These are phyloP conservation scores for Epinephelus coioides DNA, from an alignment of 2,797 vertebrate genomes.

Conservation along the genomic window DNA sequence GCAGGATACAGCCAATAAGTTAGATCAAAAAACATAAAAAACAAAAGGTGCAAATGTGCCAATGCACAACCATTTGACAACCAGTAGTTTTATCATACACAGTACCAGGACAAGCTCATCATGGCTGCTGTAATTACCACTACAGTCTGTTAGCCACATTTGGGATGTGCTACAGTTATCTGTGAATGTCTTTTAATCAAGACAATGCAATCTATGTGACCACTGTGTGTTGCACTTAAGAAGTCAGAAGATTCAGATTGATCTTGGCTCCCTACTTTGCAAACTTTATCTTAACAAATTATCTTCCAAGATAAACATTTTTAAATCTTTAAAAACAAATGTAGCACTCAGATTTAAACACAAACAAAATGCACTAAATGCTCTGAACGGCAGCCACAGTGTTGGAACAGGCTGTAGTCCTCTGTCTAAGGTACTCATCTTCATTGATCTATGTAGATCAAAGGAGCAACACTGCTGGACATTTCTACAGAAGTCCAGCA, in stretches of 20 bases:
- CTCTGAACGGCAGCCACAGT: background rate
- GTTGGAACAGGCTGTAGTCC: background rate
- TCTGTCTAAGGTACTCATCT: background rate
- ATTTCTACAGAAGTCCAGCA: background rate
- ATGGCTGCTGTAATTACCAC: background rate
- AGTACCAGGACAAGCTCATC: background rate
- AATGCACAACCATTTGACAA: no score
- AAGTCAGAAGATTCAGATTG: background rate
- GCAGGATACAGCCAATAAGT: no score
- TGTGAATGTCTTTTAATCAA: background rate
- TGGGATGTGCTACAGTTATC: no score
- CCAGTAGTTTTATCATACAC: background rate
- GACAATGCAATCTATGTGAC: background rate
- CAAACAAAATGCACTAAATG: background rate
- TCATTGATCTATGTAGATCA: background rate
- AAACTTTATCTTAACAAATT: background rate
- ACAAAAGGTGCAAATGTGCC: no score
- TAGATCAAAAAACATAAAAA: no score
- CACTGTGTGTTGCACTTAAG: background rate
- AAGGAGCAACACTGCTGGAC: background rate
- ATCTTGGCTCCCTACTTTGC: background rate
- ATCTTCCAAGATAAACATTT: background rate
- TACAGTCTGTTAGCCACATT: no score
- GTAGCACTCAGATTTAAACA: background rate
- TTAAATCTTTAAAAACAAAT: background rate